Percentiles rank a stretch among this genome's conserved stretches.
phyloP scores from a whole-genome alignment of 2,113 vertebrate species.

The Lepisosteus oculatus region DNA sequence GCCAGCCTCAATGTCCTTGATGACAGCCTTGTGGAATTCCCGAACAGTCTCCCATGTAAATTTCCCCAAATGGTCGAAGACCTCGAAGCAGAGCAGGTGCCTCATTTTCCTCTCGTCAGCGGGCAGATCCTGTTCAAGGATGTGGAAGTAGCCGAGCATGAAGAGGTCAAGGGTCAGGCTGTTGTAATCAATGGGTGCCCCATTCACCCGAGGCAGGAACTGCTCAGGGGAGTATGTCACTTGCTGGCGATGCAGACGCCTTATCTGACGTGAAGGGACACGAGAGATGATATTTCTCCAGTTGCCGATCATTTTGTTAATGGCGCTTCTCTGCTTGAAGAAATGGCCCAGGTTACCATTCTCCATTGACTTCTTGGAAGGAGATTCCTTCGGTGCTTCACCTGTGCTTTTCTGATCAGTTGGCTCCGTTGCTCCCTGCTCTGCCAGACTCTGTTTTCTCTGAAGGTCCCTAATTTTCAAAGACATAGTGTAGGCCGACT shows the following conservation, averaged over 20 bases:
- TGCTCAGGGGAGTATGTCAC: constrained; percentile 84
- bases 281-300: constrained; percentile 78
- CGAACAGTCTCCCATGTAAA: constrained; percentile 83
- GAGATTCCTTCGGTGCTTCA: constrained; percentile 26
- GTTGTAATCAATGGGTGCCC: constrained; percentile 67
- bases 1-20: constrained; percentile 82
- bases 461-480: constrained; percentile 55
- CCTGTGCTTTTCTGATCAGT: background rate
- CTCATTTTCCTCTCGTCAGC: constrained; percentile 83
- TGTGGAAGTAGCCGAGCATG: constrained; percentile 96
- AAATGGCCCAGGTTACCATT: constrained; percentile 65
- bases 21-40: constrained; percentile 85
- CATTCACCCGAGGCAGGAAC: constrained; percentile 76
- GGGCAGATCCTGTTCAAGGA: constrained; percentile 84
- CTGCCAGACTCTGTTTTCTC: constrained; percentile 46
- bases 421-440: constrained; percentile 4
- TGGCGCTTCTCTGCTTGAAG: constrained; percentile 73
- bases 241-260: constrained; percentile 60
- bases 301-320: constrained; percentile 77
- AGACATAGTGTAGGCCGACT: constrained; percentile 67
- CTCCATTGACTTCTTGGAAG: constrained; percentile 45
- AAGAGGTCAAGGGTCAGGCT: constrained; percentile 88
- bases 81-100: constrained; percentile 93
- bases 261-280: constrained; percentile 68
- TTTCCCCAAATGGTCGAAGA: constrained; percentile 85